These are phyloP conservation scores for Heliconius congener DNA, from an alignment of 1,140 invertebrate genomes.

Conservation along the genomic window DNA sequence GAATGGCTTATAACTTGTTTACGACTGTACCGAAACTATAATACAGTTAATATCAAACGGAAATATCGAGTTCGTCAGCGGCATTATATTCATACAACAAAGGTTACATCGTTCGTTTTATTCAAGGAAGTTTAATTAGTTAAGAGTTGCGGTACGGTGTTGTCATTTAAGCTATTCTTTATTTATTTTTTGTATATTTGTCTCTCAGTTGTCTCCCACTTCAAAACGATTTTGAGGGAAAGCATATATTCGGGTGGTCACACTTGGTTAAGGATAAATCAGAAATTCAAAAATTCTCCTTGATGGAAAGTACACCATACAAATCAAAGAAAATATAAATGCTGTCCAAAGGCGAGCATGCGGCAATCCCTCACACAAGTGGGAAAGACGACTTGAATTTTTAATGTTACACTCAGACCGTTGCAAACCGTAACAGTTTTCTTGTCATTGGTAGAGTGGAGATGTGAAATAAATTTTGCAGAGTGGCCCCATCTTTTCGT, in stretches of 20 bases:
- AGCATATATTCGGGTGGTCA: background rate
- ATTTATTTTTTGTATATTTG: background rate
- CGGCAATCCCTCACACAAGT: conserved; percentile 80
- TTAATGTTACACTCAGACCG: conserved; percentile 81
- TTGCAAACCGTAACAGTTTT: conserved; percentile 81
- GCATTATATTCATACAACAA: conserved; percentile 74
- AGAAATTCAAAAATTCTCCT: conserved; percentile 43
- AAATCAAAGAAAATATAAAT: conserved; percentile 79
- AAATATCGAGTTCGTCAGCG: conserved; percentile 70
- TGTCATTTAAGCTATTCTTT: background rate
- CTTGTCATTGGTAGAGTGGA: conserved; percentile 79
- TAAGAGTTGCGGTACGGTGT: conserved; percentile 10
- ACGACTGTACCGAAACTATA: conserved; percentile 62
- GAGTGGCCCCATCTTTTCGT: conserved; percentile 81
- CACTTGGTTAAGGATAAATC: conserved; percentile 21
- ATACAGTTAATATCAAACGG: conserved; percentile 73
- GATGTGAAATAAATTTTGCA: conserved; percentile 81
- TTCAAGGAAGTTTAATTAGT: conserved; percentile 56
- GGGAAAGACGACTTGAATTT: conserved; percentile 79
- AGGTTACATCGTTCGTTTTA: conserved; percentile 69
- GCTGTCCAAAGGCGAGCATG: conserved; percentile 77
- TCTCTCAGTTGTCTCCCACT: background rate
- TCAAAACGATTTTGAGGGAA: background rate
- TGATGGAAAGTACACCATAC: conserved; percentile 52
- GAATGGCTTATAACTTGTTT: conserved; percentile 37